Evolutionary conservation across 2,888 invertebrate genomes (phyloP).

Genomic region (Phragmatobia fuliginosa): DNA sequence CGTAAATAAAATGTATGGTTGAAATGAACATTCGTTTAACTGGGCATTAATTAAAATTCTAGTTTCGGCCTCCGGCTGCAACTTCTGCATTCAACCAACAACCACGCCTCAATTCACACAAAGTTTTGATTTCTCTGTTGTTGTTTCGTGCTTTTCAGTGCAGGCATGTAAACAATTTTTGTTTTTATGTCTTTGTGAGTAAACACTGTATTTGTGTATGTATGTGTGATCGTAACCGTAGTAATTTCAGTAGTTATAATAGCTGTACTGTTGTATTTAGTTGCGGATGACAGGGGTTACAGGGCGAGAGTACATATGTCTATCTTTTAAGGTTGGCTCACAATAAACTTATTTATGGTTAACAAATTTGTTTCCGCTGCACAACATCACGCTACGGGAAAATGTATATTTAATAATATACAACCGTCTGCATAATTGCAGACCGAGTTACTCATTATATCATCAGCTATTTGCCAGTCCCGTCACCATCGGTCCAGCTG

Average conservation of each 20-base stretch:
- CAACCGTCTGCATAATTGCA: no score
- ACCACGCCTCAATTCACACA: slow-evolving; percentile 30
- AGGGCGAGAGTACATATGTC: no score
- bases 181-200: not conserved
- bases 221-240: not conserved
- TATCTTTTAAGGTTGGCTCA: no score
- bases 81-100: slow-evolving; percentile 31
- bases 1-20: slow-evolving; percentile 43
- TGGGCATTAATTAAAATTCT: slow-evolving; percentile 47
- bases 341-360: no score
- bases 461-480: no score
- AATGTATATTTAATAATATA: no score
- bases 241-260: not conserved
- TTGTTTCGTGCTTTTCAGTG: slow-evolving; percentile 10
- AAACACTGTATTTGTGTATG: not conserved
- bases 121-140: slow-evolving; percentile 29
- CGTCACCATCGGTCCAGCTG: no score
- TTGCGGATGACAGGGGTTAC: no score
- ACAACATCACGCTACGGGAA: no score
- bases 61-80: slow-evolving; percentile 28
- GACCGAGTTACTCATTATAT: no score
- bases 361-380: no score
- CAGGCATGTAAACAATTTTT: not conserved
- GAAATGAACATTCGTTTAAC: slow-evolving; percentile 37
- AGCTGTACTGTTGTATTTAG: not conserved